These are phyloP conservation scores for Archaeoteleia sp. DNA, from an alignment of 2,888 invertebrate genomes.

Conservation along the genomic window DNA sequence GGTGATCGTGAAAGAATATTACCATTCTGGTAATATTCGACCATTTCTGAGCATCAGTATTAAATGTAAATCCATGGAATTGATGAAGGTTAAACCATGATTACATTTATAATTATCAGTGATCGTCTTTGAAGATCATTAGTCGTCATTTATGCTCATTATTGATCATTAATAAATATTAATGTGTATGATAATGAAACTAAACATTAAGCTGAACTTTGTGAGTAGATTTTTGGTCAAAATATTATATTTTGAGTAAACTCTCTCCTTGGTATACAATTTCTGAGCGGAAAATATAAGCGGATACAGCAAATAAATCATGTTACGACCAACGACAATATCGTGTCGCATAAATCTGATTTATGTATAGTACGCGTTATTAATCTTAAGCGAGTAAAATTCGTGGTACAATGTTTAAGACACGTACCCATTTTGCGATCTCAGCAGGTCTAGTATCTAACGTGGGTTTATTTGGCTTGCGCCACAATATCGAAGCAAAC, in stretches of 20 bases:
- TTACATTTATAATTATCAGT: too few species aligned
- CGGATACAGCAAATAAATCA: constrained; percentile 20
- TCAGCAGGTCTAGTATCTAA: constrained; percentile 47
- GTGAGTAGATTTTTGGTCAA: not conserved
- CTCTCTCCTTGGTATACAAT: not conserved
- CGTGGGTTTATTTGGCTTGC: constrained; percentile 17
- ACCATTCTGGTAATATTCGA: not conserved
- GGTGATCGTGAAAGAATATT: not conserved
- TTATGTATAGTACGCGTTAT: constrained; percentile 12
- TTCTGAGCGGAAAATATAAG: not conserved
- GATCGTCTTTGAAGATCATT: too few species aligned
- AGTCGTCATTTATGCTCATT: too few species aligned
- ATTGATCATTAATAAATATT: too few species aligned
- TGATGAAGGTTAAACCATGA: too few species aligned
- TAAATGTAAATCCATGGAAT: too few species aligned
- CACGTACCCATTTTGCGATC: constrained; percentile 50
- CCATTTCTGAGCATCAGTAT: not conserved
- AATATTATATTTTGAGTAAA: not conserved
- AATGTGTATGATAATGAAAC: too few species aligned
- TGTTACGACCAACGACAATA: constrained; percentile 2
- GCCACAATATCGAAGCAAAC: constrained; percentile 13
- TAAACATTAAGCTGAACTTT: too few species aligned
- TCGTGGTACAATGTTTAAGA: constrained; percentile 32
- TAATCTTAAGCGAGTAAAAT: constrained; percentile 10
- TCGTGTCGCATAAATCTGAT: constrained; percentile 17